Evolutionary conservation across 2,113 vertebrate species (phyloP).

Genomic region (Bubo blakistoni): DNA sequence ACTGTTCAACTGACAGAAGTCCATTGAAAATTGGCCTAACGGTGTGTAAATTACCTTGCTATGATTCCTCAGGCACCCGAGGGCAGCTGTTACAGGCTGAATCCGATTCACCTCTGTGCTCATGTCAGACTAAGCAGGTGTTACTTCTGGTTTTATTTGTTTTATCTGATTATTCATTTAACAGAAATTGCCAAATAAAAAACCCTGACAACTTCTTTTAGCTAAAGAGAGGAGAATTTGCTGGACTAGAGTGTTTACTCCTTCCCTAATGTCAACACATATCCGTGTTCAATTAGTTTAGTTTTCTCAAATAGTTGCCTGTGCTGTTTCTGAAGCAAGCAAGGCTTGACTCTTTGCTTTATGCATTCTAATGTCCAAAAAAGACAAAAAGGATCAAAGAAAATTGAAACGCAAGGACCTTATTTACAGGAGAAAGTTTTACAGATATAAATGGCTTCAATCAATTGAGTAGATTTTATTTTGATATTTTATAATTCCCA

Average conservation of each 20-base stretch:
- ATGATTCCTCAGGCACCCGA: not conserved
- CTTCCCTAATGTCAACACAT: not conserved
- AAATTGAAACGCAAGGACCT: not conserved
- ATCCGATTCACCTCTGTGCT: not conserved
- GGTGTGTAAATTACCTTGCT: slow-evolving; percentile 44
- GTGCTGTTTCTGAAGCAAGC: not conserved
- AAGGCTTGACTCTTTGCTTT: not conserved
- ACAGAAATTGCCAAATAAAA: slow-evolving; percentile 5
- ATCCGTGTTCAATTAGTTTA: not conserved
- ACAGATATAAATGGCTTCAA: not conserved
- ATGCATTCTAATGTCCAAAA: not conserved
- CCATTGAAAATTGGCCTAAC: slow-evolving; percentile 55
- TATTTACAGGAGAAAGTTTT: not conserved
- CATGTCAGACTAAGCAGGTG: slow-evolving; percentile 1
- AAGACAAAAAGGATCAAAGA: not conserved
- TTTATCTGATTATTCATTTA: slow-evolving; percentile 16
- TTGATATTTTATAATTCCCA: not conserved
- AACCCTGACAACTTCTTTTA: not conserved
- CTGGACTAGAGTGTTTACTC: not conserved
- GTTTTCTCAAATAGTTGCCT: not conserved
- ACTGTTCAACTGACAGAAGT: slow-evolving; percentile 37
- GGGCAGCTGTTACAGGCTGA: not conserved
- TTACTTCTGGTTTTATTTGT: slow-evolving; percentile 37
- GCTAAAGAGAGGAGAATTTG: not conserved
- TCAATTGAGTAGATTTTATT: not conserved